Base-by-base conservation (phyloP, 1,140 invertebrate species). In the Drosophila quadrilineata region DNA sequence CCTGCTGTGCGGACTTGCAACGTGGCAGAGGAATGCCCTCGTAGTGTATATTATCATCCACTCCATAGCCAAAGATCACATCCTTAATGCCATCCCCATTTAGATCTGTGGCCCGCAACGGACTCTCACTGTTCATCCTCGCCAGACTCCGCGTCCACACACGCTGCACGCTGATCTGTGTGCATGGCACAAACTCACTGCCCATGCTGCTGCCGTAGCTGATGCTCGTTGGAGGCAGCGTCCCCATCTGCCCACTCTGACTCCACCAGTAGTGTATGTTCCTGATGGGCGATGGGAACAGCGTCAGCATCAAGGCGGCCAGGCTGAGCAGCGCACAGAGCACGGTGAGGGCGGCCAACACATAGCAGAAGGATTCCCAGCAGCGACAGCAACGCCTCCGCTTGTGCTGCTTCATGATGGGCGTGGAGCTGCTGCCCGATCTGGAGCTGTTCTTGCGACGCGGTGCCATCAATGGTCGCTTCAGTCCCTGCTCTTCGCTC, bases 31-130 rank as follows among this genome's bases (percentile, higher is more conserved):
- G 64, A 6, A 84, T 77, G 14, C 87, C 80, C 48, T 89, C 88
- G 12, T 86, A 88, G 36, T 86, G 88, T 26, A 89, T 89, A 33
- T 84, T 89, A 26, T 89, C 88, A 45, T 89, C 88, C 90, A 95
- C 95, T 36, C 94, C 94, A 89, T 94, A 97, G 64, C 95, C 95
- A 38, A 96, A 91, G 45, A 97, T 92, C 28, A 96, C 91, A 90
- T 97, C 96, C 24, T 93, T 90, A 14, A 95, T 76, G 21, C 91
- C 93, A 91, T 97, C 95, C 5, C 90, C 80, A 90, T 96, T 95
- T 0, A 96, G 91, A 90, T 97, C 95, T 17, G 93, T 89, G 38
- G 93, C 91, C 65, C 94, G 90, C 33, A 97, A 90, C 0, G 95
- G 92, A 26, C 95, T 93, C 90, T 96, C 95, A 5, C 95, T 95